Percentiles rank a stretch among this genome's conserved stretches.
Conservation (phyloP, 2,113 vertebrate species). For the Taxidea taxus region DNA sequence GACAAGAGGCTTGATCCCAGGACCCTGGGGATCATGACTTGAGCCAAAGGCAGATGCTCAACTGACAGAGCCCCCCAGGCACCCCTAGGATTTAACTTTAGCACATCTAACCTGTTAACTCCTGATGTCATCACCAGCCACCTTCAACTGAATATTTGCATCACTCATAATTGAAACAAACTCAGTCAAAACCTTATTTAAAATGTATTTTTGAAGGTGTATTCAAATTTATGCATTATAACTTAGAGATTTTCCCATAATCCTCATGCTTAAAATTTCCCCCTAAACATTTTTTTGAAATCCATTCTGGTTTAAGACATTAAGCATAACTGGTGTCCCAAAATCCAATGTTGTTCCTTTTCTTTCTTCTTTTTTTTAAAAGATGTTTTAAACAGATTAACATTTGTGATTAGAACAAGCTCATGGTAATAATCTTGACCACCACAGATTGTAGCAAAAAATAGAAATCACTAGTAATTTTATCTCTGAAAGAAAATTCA, state of each 20-base stretch:
- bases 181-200: background rate
- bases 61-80: too few species aligned
- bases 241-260: background rate
- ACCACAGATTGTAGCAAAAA: background rate
- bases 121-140: background rate
- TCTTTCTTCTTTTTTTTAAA: background rate
- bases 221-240: background rate
- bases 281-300: background rate
- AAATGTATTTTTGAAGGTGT: background rate
- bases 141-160: background rate
- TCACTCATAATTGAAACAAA: slow-evolving; percentile 15
- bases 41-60: too few species aligned
- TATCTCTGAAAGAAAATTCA: background rate
- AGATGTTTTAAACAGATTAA: background rate
- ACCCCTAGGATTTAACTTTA: background rate
- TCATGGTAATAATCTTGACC: background rate
- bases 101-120: background rate
- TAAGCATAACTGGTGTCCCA: background rate
- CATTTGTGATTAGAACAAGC: background rate
- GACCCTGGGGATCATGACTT: too few species aligned
- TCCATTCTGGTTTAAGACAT: background rate
- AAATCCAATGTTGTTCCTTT: background rate
- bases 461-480: background rate
- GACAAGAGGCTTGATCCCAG: too few species aligned
- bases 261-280: background rate